phyloP scores from a whole-genome alignment of 2,113 vertebrate genomes.

The Hippolais icterina region DNA sequence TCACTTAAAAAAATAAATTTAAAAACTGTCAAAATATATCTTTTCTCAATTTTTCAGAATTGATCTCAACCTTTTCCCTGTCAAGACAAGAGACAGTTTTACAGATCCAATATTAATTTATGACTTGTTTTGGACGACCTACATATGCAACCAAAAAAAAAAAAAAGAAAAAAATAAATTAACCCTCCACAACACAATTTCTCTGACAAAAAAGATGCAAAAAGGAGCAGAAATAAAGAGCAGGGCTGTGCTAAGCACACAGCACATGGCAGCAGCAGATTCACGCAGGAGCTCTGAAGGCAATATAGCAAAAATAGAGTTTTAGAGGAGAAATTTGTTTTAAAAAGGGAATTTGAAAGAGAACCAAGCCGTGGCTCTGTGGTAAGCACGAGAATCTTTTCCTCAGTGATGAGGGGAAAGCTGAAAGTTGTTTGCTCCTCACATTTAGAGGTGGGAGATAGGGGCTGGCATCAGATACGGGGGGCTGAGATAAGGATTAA shows the following conservation, averaged over 20 bases:
- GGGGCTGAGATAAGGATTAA: background rate
- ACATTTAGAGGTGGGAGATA: background rate
- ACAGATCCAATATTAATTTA: background rate
- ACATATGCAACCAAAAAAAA: background rate
- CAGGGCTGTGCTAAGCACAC: background rate
- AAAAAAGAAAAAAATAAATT: background rate
- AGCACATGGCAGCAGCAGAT: background rate
- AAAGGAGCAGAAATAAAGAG: background rate
- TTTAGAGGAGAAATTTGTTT: background rate
- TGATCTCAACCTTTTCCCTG: background rate
- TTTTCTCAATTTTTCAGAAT: background rate
- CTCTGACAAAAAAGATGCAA: background rate
- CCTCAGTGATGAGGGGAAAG: background rate
- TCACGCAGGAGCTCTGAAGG: background rate
- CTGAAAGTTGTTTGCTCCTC: background rate
- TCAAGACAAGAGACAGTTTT: background rate
- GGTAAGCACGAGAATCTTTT: background rate
- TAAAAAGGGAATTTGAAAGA: background rate
- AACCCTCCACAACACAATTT: background rate
- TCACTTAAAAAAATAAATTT: background rate
- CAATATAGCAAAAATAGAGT: background rate
- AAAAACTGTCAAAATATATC: background rate
- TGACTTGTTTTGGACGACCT: background rate
- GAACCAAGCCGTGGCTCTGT: background rate
- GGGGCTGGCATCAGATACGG: background rate